Percentiles rank a stretch among this genome's conserved stretches.
Evolutionary conservation across 1,140 invertebrate species (phyloP).

Genomic region (Aphaenogaster rudis): DNA sequence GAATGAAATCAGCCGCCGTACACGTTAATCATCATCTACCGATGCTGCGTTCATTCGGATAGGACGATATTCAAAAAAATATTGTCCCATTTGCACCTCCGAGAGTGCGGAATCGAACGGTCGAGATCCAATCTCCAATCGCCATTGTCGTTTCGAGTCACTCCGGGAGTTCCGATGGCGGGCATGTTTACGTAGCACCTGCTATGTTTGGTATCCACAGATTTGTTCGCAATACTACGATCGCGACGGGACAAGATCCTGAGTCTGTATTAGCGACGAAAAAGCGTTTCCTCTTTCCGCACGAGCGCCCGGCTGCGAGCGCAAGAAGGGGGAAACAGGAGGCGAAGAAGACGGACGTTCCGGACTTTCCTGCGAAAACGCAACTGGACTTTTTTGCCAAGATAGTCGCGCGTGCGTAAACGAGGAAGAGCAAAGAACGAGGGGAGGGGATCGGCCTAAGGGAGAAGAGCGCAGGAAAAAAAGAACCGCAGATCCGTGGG

Average conservation of each 20-base stretch:
- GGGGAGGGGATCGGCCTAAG: constrained; percentile 35
- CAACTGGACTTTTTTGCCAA: constrained; percentile 16
- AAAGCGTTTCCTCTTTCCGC: constrained; percentile 50
- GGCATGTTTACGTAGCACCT: constrained; percentile 50
- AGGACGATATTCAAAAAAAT: not conserved
- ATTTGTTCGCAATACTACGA: constrained; percentile 32
- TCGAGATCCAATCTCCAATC: constrained; percentile 19
- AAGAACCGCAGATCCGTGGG: constrained; percentile 86
- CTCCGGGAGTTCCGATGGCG: not conserved
- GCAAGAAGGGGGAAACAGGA: not conserved
- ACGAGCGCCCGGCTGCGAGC: constrained; percentile 24
- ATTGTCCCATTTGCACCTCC: constrained; percentile 1
- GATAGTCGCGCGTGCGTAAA: constrained; percentile 34
- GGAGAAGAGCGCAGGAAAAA: constrained; percentile 74
- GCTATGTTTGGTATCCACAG: constrained; percentile 31
- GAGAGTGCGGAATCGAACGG: not conserved
- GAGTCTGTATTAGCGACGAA: constrained; percentile 21
- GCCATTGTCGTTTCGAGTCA: not conserved
- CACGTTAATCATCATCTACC: constrained; percentile 18
- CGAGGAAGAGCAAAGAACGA: constrained; percentile 43
- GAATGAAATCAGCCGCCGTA: constrained; percentile 30
- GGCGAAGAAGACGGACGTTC: not conserved
- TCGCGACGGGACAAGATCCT: constrained; percentile 20
- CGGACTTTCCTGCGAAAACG: constrained; percentile 6
- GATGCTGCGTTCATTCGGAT: not conserved